Base-by-base conservation (phyloP, 2,888 invertebrate genomes). In the Corythucha ciliata region DNA sequence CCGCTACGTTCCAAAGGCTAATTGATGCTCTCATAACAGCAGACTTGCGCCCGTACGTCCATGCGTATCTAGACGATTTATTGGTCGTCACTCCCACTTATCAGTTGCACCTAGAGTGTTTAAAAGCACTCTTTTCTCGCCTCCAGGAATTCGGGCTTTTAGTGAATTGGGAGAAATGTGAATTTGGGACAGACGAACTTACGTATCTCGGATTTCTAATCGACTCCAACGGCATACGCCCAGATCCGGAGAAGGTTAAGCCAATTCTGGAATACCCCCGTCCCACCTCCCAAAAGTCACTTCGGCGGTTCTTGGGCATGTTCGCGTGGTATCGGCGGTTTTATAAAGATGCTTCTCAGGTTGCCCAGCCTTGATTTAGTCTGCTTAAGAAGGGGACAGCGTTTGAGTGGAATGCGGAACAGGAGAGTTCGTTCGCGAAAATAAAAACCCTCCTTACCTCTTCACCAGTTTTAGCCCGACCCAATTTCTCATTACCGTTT, bases 321-420 rank as follows among this genome's bases (percentile, higher is more conserved):
- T 48, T 53, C 1, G 48, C 53, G 4, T 57, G 57, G 57, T 57
- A 57, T 34, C 54, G 62, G 1, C 56, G 58, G 1, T 63, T 62
- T 37, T 54, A 63, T 2, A 54, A 53, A 0, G 50, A 62, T 29
- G 59, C 59, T 25, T 54, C 61, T 0, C 54, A 57, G 0, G 16
- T 57, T 1, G 50, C 51, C 1, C 58, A 53, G 6, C 60, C 61
- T 0, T 39, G 63, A 4, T 61, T 55, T 10, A 21, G 52, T 1
- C 40, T 64, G 5, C 26, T 59, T 1, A 55, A 57, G 25, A 58
- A 55, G 20, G 40, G 14, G 3, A 24, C 12, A 7, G 6, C 10
- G 14, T 49, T 39, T 57, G 18, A 20, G 3, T 58, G 54, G 57
- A 37, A 25, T 0, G 12, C 16, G 0, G 48, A 37, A 4, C 53